A percentile compares a stretch with the other conserved stretches of the same genome.
Conservation (phyloP, 2,888 invertebrate species). For the Troides helena region DNA sequence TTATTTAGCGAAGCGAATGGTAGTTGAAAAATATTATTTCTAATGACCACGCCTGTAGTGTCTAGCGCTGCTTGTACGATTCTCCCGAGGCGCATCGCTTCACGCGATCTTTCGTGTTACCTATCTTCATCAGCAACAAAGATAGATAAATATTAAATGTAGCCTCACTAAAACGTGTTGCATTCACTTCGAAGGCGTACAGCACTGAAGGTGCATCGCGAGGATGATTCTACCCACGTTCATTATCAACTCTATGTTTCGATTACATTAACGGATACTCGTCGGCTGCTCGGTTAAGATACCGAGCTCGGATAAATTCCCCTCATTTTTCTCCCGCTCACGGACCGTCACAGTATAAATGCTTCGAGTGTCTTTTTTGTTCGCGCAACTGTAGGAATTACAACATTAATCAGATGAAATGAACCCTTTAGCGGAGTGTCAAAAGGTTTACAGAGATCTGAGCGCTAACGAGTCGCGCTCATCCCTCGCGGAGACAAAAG, state of each 20-base stretch:
- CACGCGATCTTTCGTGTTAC: constrained; percentile 31
- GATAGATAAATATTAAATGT: constrained; percentile 21
- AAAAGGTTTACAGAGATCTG: constrained; percentile 70
- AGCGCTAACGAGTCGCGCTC: constrained; percentile 57
- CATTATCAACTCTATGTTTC: constrained; percentile 37
- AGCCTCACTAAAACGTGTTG: constrained; percentile 18
- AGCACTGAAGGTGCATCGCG: not conserved
- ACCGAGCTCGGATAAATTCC: constrained; percentile 63
- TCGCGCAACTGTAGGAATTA: constrained; percentile 65
- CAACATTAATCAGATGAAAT: constrained; percentile 73
- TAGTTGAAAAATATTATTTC: constrained; percentile 13
- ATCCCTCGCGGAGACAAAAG: constrained; percentile 68
- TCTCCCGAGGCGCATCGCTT: constrained; percentile 23
- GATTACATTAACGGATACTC: constrained; percentile 49
- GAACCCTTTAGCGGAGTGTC: constrained; percentile 76
- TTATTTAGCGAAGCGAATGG: not conserved
- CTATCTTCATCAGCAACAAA: constrained; percentile 25
- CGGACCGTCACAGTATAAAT: constrained; percentile 64
- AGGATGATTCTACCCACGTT: constrained; percentile 37
- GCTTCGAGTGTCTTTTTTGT: constrained; percentile 65
- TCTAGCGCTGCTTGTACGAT: constrained; percentile 16
- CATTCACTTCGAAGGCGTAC: constrained; percentile 7
- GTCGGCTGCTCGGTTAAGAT: constrained; percentile 48
- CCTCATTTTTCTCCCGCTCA: constrained; percentile 65
- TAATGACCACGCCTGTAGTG: constrained; percentile 19